Evolutionary conservation across 2,888 invertebrate genomes (phyloP).

Genomic region (Drosophila siamana): DNA sequence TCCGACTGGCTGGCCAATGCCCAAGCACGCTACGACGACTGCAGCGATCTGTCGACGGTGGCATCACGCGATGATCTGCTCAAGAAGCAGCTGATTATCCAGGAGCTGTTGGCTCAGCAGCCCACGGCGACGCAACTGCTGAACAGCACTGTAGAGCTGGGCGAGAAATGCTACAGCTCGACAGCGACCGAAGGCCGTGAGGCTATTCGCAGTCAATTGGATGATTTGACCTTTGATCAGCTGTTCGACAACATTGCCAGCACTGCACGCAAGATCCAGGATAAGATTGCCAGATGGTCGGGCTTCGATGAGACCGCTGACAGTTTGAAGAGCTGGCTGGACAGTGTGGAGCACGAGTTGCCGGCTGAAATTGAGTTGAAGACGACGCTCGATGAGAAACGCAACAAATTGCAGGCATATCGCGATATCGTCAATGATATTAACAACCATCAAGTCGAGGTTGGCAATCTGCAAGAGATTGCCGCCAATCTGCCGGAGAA

Average conservation of each 20-base stretch:
- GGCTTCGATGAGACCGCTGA: constrained; percentile 95
- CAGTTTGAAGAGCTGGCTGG: constrained; percentile 92
- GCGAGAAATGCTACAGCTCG: constrained; percentile 94
- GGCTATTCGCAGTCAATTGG: constrained; percentile 92
- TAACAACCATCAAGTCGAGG: constrained; percentile 93
- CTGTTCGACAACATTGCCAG: constrained; percentile 92
- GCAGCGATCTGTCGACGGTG: constrained; percentile 88
- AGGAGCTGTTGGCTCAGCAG: constrained; percentile 91
- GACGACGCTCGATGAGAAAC: constrained; percentile 95
- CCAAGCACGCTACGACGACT: constrained; percentile 90
- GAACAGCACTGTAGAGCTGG: constrained; percentile 93
- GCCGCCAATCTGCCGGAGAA: constrained; percentile 92
- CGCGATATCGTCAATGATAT: constrained; percentile 93
- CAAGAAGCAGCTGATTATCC: constrained; percentile 89
- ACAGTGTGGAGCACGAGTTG: constrained; percentile 90
- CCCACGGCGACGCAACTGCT: constrained; percentile 91
- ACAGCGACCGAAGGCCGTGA: constrained; percentile 95
- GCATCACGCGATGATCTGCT: constrained; percentile 90
- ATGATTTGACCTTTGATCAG: constrained; percentile 92
- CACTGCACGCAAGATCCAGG: constrained; percentile 92
- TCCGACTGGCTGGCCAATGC: constrained; percentile 92
- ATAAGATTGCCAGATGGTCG: constrained; percentile 94
- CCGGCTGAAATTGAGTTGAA: constrained; percentile 92
- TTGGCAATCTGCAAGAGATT: constrained; percentile 92
- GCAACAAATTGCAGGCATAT: constrained; percentile 93